Evolutionary conservation across 2,888 invertebrate genomes (phyloP).

Genomic region (Drosophila recens): DNA sequence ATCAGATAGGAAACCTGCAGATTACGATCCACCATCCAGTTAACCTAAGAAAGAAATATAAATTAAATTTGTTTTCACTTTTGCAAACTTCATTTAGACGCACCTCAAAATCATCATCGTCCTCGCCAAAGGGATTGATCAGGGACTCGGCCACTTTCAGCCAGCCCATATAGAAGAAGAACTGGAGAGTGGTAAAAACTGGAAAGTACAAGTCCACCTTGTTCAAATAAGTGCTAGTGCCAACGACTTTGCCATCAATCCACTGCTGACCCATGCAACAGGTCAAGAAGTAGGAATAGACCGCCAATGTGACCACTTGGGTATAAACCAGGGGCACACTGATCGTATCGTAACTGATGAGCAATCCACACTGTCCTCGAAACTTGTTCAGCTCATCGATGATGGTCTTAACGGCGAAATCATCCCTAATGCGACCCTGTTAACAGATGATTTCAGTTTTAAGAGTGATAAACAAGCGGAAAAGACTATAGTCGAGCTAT

Average conservation of each 20-base stretch:
- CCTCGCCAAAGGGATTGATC: constrained; percentile 96
- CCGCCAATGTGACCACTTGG: constrained; percentile 94
- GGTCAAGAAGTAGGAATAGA: constrained; percentile 96
- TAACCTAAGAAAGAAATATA: constrained; percentile 86
- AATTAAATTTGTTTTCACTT: neutral
- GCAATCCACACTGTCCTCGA: constrained; percentile 91
- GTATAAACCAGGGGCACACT: constrained; percentile 92
- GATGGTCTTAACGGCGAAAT: constrained; percentile 96
- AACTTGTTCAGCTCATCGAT: constrained; percentile 95
- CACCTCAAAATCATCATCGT: constrained; percentile 95
- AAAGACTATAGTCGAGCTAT: too few relatives aligned
- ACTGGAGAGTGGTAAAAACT: constrained; percentile 94
- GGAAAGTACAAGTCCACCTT: constrained; percentile 95
- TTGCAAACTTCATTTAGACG: neutral
- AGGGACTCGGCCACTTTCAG: constrained; percentile 95
- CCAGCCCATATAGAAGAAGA: constrained; percentile 96
- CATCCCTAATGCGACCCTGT: constrained; percentile 93
- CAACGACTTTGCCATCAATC: constrained; percentile 88
- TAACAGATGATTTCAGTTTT: neutral
- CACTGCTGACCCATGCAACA: constrained; percentile 96
- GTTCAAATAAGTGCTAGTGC: constrained; percentile 85
- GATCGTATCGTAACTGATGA: constrained; percentile 92
- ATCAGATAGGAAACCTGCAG: constrained; percentile 94
- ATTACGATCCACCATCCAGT: constrained; percentile 96
- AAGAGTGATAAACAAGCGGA: neutral